Evolutionary conservation across 2,888 invertebrate species (phyloP), one percentile per base, ranked within the genome.

Genomic region (Cenopis cana): DNA sequence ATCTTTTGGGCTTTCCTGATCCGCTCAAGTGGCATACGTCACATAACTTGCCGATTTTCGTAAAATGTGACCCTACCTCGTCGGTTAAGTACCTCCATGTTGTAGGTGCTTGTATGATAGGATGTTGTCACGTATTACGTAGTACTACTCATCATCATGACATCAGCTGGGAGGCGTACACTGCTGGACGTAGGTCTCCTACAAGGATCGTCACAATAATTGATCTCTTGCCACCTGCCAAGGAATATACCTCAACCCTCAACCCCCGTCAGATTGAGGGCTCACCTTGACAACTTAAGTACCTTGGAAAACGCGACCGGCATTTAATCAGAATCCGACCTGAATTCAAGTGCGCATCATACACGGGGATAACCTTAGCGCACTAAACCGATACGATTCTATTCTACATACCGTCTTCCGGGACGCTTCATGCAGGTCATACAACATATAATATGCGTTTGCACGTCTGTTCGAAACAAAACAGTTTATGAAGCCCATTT

Each of bases 401-500:
- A 18, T 18, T 18, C 0, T 50, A 2, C 3, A 50, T 50, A 50
- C 9, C 3, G 17, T n/a, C 10, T 9, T n/a, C 50, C 11, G 50
- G 2, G 4, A 17, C 18, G 17, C 6, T 11, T 17, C 11, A n/a
- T n/a, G n/a, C n/a, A 17, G 11, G 18, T 17, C 18, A 10, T 50
- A 11, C 50, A 17, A 12, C n/a, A 46, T n/a, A 12, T n/a, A n/a
- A n/a, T n/a, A n/a, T n/a, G n/a, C n/a, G 50, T 17, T 2, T 12
- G 36, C 17, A 8, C 18, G 20, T 41, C n/a, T 41, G 41, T 18
- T 36, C 36, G 9, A 18, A 18, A 17, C 61, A 61, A 33, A 49
- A 61, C 29, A 29, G 18, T 29, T 33, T n/a, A 61, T 33, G 12
- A 61, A 38, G 29, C 11, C 9, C 49, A 36, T 59, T 57, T 59